Conservation (phyloP, 2,113 vertebrate species). For the Pangasianodon hypophthalmus region DNA sequence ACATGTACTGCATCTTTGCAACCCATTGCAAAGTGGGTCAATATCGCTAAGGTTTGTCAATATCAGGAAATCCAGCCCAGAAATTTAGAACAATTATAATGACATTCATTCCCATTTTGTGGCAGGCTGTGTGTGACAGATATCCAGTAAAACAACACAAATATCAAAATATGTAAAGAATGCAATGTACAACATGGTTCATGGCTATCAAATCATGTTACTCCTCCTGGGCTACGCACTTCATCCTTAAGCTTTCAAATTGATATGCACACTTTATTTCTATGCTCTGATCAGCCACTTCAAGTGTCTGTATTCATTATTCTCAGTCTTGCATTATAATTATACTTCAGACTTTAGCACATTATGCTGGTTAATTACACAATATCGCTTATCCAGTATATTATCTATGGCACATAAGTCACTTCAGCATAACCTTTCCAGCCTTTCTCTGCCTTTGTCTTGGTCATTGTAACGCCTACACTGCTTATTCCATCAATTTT, state of each 20-base stretch:
- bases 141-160: background rate
- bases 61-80: background rate
- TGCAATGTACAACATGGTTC: background rate
- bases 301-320: conserved; percentile 10
- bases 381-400: background rate
- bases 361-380: conserved; percentile 7
- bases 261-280: conserved; percentile 58
- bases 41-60: background rate
- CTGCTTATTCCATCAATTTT: no score
- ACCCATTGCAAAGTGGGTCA: background rate
- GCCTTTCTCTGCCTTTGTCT: background rate
- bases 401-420: background rate
- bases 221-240: conserved; percentile 47
- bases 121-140: background rate
- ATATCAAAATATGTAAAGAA: background rate
- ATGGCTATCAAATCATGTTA: background rate
- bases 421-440: background rate
- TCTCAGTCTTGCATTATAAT: conserved; percentile 18
- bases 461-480: background rate
- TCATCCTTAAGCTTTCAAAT: conserved; percentile 58
- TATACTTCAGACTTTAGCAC: conserved; percentile 4
- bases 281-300: conserved; percentile 21
- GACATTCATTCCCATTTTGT: background rate
- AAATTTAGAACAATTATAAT: background rate
- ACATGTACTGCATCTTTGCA: background rate